Evolutionary conservation across 2,113 vertebrate species (phyloP), one percentile per base, ranked within the genome.

Genomic region (Alosa alosa): DNA sequence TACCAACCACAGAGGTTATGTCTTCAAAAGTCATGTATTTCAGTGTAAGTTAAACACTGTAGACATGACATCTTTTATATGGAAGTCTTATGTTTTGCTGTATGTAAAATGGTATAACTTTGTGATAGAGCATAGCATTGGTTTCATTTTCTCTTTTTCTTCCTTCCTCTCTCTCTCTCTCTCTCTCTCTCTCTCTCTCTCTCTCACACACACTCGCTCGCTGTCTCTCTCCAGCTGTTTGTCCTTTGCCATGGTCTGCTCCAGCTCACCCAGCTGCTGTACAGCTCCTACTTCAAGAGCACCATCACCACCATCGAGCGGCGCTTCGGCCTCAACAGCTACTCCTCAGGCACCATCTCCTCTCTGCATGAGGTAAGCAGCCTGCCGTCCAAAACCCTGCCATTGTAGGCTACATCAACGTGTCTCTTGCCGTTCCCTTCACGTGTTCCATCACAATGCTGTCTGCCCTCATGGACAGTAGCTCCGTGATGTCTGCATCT

Each of bases 281-380:
- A 98, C 94, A 97, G 97, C 0, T 93, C 98, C 84, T 99, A 97
- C 94, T 98, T 99, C 94, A 99, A 99, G 94, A 99, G 98, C 96
- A 97, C 95, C 92, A 97, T 99, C 91, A 97, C 96, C 88, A 99
- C 98, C n/a, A 98, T 99, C 0, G 98, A 99, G 95, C 96, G 95
- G 84, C 97, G 97, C 91, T 99, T 97, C 0, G 98, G 98, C 17
- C 97, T 99, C 88, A 97, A 95, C 94, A 99, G 98, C 86, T 96
- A 96, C 88, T 98, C 98, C 0, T 98, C 98, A 0, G 98, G 98
- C 20, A 96, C 98, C 90, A 97, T 99, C 91, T 99, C 98, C 91
- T 99, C 98, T 86, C 55, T 60, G 4, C 55, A 60, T 18, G 55
- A 68, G 64, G 64, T 68, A 31, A 68, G 64, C 64, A 68, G n/a